Conservation (phyloP, 2,888 invertebrate species). For the Corythucha ciliata region DNA sequence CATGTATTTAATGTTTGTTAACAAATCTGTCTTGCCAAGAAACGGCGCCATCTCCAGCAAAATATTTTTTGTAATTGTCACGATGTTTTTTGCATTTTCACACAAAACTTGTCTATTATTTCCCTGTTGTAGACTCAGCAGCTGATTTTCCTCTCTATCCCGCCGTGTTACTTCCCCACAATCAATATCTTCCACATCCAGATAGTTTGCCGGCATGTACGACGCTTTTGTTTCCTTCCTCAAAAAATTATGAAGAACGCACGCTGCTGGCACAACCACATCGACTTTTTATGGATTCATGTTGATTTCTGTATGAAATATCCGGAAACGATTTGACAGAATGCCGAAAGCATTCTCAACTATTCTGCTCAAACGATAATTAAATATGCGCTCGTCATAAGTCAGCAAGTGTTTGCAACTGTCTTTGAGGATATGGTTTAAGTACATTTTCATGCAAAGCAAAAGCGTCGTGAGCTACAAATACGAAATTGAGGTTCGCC, state of each 20-base stretch:
- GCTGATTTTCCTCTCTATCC: slow-evolving; percentile 18
- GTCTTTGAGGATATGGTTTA: slow-evolving; percentile 28
- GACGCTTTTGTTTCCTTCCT: slow-evolving; percentile 24
- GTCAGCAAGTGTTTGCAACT: no score
- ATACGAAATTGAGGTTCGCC: slow-evolving; percentile 26
- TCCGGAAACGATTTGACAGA: slow-evolving; percentile 20
- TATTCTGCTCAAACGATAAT: slow-evolving; percentile 17
- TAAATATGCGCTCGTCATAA: slow-evolving; percentile 15
- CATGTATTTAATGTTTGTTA: no score
- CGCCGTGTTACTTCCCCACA: slow-evolving; percentile 21
- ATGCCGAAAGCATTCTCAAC: slow-evolving; percentile 16
- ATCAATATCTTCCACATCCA: slow-evolving; percentile 24
- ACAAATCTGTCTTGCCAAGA: slow-evolving; percentile 21
- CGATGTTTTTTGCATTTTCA: slow-evolving; percentile 19
- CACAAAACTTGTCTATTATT: slow-evolving; percentile 22
- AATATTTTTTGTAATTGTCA: slow-evolving; percentile 19
- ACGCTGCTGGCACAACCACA: slow-evolving; percentile 25
- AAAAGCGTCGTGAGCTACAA: slow-evolving; percentile 30
- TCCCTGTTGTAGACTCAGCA: slow-evolving; percentile 21
- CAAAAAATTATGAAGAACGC: slow-evolving; percentile 18
- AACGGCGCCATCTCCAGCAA: slow-evolving; percentile 19
- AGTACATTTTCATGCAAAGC: slow-evolving; percentile 24
- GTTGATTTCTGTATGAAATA: slow-evolving; percentile 28
- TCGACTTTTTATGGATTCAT: slow-evolving; percentile 27
- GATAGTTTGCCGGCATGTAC: slow-evolving; percentile 21